These are phyloP conservation scores for Piprites chloris DNA, from an alignment of 2,113 vertebrate genomes.

Conservation along the genomic window DNA sequence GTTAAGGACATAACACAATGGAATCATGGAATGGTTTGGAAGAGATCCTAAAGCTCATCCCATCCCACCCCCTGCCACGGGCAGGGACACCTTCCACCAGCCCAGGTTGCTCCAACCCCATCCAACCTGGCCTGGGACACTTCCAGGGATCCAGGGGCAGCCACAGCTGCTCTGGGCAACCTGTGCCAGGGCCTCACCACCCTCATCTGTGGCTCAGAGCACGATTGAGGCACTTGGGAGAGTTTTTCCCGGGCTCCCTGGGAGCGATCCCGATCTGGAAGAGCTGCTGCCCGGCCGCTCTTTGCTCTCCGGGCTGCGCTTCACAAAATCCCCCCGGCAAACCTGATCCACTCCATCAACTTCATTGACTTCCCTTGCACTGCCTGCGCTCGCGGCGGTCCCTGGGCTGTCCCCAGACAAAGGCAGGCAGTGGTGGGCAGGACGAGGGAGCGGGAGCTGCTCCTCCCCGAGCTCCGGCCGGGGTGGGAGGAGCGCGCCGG, in stretches of 20 bases:
- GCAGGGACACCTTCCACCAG: background rate
- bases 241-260: background rate
- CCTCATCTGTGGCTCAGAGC: background rate
- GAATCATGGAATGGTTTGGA: background rate
- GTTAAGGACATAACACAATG: background rate
- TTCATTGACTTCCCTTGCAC: background rate
- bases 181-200: background rate
- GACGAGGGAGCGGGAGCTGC: background rate
- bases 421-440: conserved; percentile 48
- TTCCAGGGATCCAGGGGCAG: background rate
- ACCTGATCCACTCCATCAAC: background rate
- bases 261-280: background rate
- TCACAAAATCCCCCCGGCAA: background rate
- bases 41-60: background rate
- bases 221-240: fast-evolving
- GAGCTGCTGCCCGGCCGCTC: background rate
- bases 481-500: background rate
- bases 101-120: fast-evolving
- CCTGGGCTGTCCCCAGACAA: background rate
- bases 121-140: background rate
- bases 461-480: background rate
- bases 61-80: background rate
- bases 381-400: background rate
- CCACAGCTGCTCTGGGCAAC: background rate
- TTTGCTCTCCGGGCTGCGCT: background rate